Evolutionary conservation across 1,140 invertebrate species (phyloP).

Genomic region (Drosophila sulfurigaster): DNA sequence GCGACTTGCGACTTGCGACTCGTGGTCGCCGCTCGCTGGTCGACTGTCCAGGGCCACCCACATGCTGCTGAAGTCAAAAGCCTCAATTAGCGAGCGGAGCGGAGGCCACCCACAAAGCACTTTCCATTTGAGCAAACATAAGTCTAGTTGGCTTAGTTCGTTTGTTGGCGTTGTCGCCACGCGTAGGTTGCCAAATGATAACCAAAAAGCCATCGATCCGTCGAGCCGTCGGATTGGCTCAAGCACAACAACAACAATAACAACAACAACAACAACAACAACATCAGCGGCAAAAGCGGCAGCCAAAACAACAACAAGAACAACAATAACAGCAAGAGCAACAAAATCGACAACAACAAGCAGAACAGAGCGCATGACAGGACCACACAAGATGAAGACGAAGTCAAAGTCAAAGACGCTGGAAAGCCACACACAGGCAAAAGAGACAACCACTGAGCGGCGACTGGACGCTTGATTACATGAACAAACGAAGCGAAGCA

Average conservation of each 20-base stretch:
- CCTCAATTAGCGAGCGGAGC: slow-evolving; percentile 29
- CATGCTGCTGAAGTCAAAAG: slow-evolving; percentile 14
- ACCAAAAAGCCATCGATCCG: slow-evolving; percentile 72
- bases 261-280: slow-evolving; percentile 47
- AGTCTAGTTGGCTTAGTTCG: slow-evolving; percentile 20
- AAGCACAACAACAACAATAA: slow-evolving; percentile 50
- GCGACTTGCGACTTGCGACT: slow-evolving; percentile 6
- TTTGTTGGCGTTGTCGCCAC: slow-evolving; percentile 61
- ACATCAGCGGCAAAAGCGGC: slow-evolving; percentile 23
- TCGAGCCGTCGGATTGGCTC: slow-evolving; percentile 49
- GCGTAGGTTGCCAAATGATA: slow-evolving; percentile 76
- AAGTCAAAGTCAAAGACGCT: slow-evolving; percentile 33
- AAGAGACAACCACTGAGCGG: slow-evolving; percentile 48
- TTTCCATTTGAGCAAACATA: slow-evolving; percentile 56
- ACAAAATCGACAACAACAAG: slow-evolving; percentile 39
- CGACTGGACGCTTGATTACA: slow-evolving; percentile 77
- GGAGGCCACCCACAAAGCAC: slow-evolving; percentile 58
- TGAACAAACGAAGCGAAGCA: slow-evolving; percentile 74
- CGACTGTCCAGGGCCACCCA: slow-evolving; percentile 28
- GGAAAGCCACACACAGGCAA: slow-evolving; percentile 68
- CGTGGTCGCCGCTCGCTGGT: slow-evolving; percentile 3
- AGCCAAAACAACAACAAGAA: slow-evolving; percentile 3
- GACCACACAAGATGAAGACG: slow-evolving; percentile 71
- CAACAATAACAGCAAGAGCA: slow-evolving; percentile 29
- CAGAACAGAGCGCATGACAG: slow-evolving; percentile 68